Evolutionary conservation across 1,140 invertebrate genomes (phyloP).

Genomic region (Drosophila nasuta): DNA sequence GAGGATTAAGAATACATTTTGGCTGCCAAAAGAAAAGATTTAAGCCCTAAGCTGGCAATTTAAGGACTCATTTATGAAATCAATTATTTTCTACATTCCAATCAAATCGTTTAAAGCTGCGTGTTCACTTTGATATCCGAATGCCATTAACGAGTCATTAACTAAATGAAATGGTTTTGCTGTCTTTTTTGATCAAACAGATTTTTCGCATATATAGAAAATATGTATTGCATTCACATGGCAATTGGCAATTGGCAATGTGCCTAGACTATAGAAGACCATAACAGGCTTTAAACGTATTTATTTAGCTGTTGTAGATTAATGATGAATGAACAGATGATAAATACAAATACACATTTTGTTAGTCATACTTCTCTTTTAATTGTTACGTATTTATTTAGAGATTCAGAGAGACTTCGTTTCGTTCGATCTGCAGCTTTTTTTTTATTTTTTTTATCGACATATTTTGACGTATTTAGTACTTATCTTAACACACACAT

Average conservation of each 20-base stretch:
- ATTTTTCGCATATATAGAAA: constrained; percentile 24
- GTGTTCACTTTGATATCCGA: constrained; percentile 10
- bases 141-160: constrained; percentile 35
- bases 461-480: neutral
- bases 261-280: constrained; percentile 24
- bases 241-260: constrained; percentile 43
- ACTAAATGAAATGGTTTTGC: constrained; percentile 16
- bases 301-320: neutral
- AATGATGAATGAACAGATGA: constrained; percentile 11
- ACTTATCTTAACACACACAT: neutral
- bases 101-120: neutral
- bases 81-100: neutral
- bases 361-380: neutral
- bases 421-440: neutral
- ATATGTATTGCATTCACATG: neutral
- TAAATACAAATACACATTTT: constrained; percentile 7
- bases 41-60: constrained; percentile 6
- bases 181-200: constrained; percentile 21
- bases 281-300: constrained; percentile 30
- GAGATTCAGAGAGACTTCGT: no score
- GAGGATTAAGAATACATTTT: constrained; percentile 38
- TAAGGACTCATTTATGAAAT: neutral
- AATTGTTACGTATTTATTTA: no score
- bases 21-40: constrained; percentile 10
- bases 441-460: neutral